A percentile compares a stretch with the other conserved stretches of the same genome.
phyloP scores from a whole-genome alignment of 2,113 vertebrate genomes.

The Capreolus pygargus region DNA sequence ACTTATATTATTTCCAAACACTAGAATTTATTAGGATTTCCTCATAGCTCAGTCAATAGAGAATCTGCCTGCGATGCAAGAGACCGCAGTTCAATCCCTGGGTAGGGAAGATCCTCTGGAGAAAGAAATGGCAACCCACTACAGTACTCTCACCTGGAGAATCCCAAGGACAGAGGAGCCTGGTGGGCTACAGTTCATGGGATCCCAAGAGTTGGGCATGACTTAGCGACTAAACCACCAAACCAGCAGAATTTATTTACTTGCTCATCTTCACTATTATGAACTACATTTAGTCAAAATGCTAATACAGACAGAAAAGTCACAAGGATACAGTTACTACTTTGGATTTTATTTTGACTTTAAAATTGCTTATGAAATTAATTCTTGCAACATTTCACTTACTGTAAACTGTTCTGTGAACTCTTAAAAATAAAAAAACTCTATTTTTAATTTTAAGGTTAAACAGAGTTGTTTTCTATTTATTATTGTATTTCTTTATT shows the following conservation, averaged over 20 bases:
- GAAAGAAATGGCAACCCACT: not conserved
- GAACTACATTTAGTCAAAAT: not conserved
- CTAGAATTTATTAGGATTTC: not conserved
- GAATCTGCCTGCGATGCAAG: not conserved
- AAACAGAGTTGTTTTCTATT: conserved; percentile 14
- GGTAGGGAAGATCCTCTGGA: not conserved
- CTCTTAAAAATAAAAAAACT: not conserved
- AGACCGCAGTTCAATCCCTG: not conserved
- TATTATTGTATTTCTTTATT: conserved; percentile 23
- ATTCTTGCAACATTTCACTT: not conserved
- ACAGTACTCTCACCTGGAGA: not conserved
- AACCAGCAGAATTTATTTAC: not conserved
- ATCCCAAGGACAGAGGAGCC: not conserved
- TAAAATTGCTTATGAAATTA: conserved; percentile 38
- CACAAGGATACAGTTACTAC: not conserved
- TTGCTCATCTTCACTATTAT: not conserved
- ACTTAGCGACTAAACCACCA: not conserved
- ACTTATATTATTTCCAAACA: not conserved
- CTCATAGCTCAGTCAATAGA: not conserved
- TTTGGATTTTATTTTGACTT: not conserved
- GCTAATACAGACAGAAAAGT: not conserved
- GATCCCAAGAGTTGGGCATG: not conserved
- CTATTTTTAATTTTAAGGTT: not conserved
- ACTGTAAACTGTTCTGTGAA: not conserved
- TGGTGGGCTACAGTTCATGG: not conserved